phyloP scores from a whole-genome alignment of 1,140 invertebrate species.

The Pogonomyrmex barbatus region DNA sequence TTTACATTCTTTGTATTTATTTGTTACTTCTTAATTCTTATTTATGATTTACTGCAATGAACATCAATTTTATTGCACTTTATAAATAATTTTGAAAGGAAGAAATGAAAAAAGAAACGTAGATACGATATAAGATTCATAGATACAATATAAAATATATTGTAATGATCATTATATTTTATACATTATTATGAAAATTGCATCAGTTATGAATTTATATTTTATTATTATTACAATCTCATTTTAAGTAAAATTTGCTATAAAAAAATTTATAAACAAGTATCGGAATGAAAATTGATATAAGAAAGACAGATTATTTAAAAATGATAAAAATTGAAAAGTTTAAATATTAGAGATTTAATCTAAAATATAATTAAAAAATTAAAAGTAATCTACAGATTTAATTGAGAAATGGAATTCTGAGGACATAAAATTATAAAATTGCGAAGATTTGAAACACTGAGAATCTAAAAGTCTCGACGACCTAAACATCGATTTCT shows the following conservation, averaged over 20 bases:
- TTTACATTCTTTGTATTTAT: not conserved
- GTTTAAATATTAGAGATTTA: not conserved
- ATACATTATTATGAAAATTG: not conserved
- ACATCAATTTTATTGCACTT: not conserved
- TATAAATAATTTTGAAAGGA: not conserved
- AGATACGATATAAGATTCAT: not conserved
- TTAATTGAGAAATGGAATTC: not conserved
- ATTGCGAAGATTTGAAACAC: not conserved
- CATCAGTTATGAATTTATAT: not conserved
- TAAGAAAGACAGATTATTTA: not conserved
- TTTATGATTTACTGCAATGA: not conserved
- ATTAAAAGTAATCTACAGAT: not conserved
- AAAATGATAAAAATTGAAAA: not conserved
- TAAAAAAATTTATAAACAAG: not conserved
- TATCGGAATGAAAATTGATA: not conserved
- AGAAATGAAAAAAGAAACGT: not conserved
- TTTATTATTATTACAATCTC: slow-evolving; percentile 9
- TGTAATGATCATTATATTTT: not conserved
- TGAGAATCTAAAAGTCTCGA: not conserved
- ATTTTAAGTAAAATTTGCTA: not conserved
- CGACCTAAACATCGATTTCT: slow-evolving; percentile 23
- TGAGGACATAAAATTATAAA: not conserved
- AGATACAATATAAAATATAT: not conserved
- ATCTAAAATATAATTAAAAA: not conserved
- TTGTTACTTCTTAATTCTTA: not conserved